Percentiles rank a stretch among this genome's conserved stretches.
Conservation (phyloP, 2,797 vertebrate species). For the Yasuhikotakia modesta region DNA sequence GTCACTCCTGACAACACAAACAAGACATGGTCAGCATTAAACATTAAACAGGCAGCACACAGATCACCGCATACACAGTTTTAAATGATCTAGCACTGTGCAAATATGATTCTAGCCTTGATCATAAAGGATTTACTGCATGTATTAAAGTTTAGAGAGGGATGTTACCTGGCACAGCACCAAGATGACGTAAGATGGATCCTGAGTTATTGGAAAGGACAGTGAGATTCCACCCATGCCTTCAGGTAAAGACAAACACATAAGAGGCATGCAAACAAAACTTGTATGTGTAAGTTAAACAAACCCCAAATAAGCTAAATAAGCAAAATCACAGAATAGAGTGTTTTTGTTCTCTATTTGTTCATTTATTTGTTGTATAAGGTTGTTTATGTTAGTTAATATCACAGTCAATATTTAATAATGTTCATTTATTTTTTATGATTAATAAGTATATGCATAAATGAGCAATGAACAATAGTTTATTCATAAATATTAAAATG, state of each 20-base stretch:
- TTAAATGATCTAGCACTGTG: background rate
- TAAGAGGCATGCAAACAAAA: background rate
- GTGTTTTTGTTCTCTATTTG: too few species aligned
- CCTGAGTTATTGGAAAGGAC: slow-evolving; percentile 99
- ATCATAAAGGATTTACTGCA: background rate
- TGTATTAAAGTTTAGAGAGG: too few species aligned
- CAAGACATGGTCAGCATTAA: background rate
- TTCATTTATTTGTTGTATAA: background rate
- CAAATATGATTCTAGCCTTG: background rate
- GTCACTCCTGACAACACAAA: slow-evolving; percentile 89
- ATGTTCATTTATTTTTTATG: too few species aligned
- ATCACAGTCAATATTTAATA: background rate
- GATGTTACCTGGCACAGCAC: slow-evolving; percentile 98
- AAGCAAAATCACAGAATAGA: background rate
- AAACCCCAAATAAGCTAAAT: too few species aligned
- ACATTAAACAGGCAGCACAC: background rate
- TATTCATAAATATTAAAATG: too few species aligned
- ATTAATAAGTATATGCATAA: too few species aligned
- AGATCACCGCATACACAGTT: background rate
- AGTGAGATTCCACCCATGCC: slow-evolving; percentile 99
- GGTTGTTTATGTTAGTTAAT: background rate
- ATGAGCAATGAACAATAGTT: too few species aligned
- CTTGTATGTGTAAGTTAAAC: background rate
- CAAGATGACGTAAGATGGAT: slow-evolving; percentile 99
- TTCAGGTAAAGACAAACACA: slow-evolving; percentile 61